These are phyloP conservation scores for Neotoma lepida DNA, from an alignment of 2,113 vertebrate species.

Conservation along the genomic window DNA sequence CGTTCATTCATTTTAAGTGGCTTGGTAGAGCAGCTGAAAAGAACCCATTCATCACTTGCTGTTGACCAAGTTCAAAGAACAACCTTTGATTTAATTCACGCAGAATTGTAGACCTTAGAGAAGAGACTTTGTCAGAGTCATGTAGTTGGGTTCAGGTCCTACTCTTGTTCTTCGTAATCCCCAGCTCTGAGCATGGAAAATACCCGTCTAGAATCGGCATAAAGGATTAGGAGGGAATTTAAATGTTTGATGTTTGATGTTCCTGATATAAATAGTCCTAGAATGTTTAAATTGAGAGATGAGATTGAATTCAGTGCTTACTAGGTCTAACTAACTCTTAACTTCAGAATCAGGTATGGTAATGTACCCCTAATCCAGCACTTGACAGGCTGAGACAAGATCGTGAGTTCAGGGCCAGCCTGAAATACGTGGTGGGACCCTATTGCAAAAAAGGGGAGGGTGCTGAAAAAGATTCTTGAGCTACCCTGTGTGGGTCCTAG, in stretches of 20 bases:
- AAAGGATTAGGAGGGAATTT: not conserved
- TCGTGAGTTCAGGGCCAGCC: not conserved
- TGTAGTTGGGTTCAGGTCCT: not conserved
- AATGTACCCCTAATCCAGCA: not conserved
- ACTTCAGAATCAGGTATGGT: not conserved
- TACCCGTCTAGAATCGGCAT: not conserved
- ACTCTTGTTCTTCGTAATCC: too few relatives aligned
- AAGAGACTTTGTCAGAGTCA: not conserved
- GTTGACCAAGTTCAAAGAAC: not conserved
- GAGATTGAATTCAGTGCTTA: not conserved
- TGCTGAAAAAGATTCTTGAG: not conserved
- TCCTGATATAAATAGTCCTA: not conserved
- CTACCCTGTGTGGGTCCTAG: not conserved
- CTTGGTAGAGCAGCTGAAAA: not conserved
- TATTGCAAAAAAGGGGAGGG: not conserved
- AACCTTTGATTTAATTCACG: constrained; percentile 3
- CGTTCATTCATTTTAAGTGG: not conserved
- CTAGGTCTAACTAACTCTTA: not conserved
- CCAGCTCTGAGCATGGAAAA: not conserved
- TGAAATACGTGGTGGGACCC: not conserved
- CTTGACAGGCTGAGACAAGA: not conserved
- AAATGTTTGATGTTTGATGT: not conserved
- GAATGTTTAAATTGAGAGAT: not conserved
- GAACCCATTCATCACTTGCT: not conserved
- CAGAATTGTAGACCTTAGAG: not conserved